Conservation (phyloP, 92 coral and sea anemone genomes). For the Muricea muricata region DNA sequence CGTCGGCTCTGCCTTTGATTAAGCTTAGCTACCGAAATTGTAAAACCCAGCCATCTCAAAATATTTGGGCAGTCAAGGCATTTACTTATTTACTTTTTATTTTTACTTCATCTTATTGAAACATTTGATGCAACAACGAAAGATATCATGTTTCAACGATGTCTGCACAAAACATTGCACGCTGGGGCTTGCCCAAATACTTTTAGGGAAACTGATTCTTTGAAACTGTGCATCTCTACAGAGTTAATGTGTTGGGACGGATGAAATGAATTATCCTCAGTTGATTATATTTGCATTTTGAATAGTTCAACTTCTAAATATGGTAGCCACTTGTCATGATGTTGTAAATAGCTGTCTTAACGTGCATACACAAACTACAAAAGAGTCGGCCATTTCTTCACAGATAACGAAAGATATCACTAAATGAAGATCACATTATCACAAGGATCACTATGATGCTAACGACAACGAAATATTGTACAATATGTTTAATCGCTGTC, state of each 20-base stretch:
- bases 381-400: background rate
- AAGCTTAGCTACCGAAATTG: too few species aligned
- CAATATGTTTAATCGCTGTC: background rate
- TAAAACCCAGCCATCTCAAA: too few species aligned
- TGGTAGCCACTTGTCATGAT: background rate
- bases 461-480: background rate
- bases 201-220: background rate
- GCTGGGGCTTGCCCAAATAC: background rate
- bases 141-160: too few species aligned
- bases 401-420: too few species aligned
- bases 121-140: too few species aligned
- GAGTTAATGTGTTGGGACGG: too few species aligned
- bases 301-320: slow-evolving; percentile 5
- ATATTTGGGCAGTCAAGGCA: too few species aligned
- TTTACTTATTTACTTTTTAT: too few species aligned
- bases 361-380: background rate
- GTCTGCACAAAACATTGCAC: too few species aligned
- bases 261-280: background rate
- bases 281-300: slow-evolving; percentile 11
- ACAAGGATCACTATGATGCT: background rate
- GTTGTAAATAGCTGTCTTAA: background rate
- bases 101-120: too few species aligned
- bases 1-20: too few species aligned
- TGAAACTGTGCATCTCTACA: too few species aligned
- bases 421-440: background rate